A percentile compares a stretch with the other conserved stretches of the same genome.
phyloP scores from a whole-genome alignment of 2,113 vertebrate genomes.

The Orthonyx spaldingii region DNA sequence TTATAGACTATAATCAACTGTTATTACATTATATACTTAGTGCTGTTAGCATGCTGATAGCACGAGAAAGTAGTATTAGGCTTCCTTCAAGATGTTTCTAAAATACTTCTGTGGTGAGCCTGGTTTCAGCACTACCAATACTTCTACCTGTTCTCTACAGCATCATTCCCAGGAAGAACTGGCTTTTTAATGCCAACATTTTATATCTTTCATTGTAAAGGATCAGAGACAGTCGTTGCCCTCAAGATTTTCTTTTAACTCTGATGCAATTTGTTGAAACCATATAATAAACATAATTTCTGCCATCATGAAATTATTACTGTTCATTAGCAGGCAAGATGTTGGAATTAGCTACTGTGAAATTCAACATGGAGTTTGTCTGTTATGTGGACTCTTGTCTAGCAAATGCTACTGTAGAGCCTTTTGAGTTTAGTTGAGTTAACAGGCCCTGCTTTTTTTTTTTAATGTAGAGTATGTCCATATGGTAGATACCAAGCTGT shows the following conservation, averaged over 20 bases:
- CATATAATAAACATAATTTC: not conserved
- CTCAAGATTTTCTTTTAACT: not conserved
- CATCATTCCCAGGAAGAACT: not conserved
- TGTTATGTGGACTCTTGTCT: not conserved
- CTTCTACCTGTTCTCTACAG: not conserved
- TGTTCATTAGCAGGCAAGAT: constrained; percentile 45
- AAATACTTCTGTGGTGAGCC: not conserved
- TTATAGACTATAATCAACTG: not conserved
- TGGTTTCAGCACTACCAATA: not conserved
- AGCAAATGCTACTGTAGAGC: constrained; percentile 15
- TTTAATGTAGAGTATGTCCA: not conserved
- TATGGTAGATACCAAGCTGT: constrained; percentile 52
- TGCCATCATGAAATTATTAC: not conserved
- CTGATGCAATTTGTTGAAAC: not conserved
- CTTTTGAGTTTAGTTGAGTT: constrained; percentile 10
- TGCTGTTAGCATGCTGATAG: not conserved
- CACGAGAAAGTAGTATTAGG: not conserved
- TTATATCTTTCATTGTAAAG: not conserved
- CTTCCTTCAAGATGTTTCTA: not conserved
- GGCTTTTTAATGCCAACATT: not conserved
- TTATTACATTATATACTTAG: not conserved
- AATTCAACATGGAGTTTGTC: constrained; percentile 5
- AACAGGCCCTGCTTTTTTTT: not conserved
- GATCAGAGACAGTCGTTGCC: not conserved
- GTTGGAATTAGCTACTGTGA: constrained; percentile 23